Percentiles rank a stretch among this genome's conserved stretches.
These are phyloP conservation scores for Erebia epiphron DNA, from an alignment of 2,888 invertebrate genomes.

Conservation along the genomic window DNA sequence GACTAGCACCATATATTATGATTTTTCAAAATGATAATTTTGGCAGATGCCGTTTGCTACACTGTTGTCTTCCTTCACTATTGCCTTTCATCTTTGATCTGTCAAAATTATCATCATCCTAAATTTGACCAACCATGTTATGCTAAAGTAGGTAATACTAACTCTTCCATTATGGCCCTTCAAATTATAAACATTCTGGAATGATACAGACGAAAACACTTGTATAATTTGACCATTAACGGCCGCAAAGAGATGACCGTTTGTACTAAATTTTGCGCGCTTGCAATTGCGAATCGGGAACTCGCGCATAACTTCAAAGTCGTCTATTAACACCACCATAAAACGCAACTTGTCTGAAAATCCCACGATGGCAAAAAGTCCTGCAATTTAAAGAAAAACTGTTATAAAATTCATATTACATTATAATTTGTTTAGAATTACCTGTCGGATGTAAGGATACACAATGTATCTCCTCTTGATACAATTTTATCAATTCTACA, in stretches of 20 bases:
- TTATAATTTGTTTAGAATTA: slow-evolving; percentile 30
- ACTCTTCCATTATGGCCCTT: slow-evolving; percentile 92
- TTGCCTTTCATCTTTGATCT: no score
- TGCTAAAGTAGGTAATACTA: slow-evolving; percentile 42
- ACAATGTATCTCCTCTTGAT: slow-evolving; percentile 91
- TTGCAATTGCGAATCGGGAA: slow-evolving; percentile 90
- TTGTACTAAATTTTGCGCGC: slow-evolving; percentile 90
- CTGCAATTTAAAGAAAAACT: slow-evolving; percentile 62
- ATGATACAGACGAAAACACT: slow-evolving; percentile 91
- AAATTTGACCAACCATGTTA: not conserved
- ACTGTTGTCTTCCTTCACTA: no score
- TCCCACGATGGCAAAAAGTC: slow-evolving; percentile 93
- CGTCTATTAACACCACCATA: slow-evolving; percentile 94
- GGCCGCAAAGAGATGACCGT: slow-evolving; percentile 95
- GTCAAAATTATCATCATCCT: no score
- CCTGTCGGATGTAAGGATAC: slow-evolving; percentile 88
- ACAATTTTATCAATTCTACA: slow-evolving; percentile 90
- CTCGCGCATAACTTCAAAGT: slow-evolving; percentile 88
- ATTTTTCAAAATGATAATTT: no score
- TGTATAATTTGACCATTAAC: slow-evolving; percentile 94
- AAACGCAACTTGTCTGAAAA: slow-evolving; percentile 95
- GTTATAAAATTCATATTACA: not conserved
- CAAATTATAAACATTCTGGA: slow-evolving; percentile 87
- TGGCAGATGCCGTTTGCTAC: no score
- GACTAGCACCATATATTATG: not conserved